phyloP scores from a whole-genome alignment of 2,797 vertebrate species.

The Merluccius polli region DNA sequence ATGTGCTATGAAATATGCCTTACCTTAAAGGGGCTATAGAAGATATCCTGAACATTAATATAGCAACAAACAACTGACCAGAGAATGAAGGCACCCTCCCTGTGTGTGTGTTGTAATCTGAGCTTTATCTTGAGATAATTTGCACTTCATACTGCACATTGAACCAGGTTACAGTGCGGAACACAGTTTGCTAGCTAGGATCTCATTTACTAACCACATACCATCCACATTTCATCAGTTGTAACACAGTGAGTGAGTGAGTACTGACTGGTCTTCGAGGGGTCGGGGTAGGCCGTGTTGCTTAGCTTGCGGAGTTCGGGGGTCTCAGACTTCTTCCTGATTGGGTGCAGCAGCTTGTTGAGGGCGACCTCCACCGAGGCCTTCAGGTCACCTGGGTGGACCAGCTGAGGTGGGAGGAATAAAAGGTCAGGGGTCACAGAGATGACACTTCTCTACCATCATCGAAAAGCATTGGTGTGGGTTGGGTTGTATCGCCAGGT shows the following conservation, averaged over 20 bases:
- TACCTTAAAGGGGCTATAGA: too few species aligned
- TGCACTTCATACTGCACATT: too few species aligned
- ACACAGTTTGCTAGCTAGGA: too few species aligned
- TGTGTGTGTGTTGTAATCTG: too few species aligned
- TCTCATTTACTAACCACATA: background rate
- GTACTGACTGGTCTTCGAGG: constrained; percentile 83
- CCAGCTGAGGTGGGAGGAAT: constrained; percentile 59
- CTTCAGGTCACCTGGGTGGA: constrained; percentile 96
- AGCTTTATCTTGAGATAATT: too few species aligned
- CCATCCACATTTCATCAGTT: background rate
- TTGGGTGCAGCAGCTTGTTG: constrained; percentile 90
- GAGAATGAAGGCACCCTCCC: too few species aligned
- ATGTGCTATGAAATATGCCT: too few species aligned
- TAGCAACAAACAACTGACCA: too few species aligned
- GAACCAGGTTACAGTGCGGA: too few species aligned
- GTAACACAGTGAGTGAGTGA: background rate
- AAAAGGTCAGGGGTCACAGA: background rate
- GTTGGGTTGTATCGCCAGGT: too few species aligned
- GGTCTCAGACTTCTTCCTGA: constrained; percentile 89
- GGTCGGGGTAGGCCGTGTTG: constrained; percentile 79
- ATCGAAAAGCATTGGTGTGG: background rate
- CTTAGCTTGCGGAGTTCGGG: constrained; percentile 85
- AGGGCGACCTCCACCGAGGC: constrained; percentile 87
- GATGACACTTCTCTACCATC: background rate
- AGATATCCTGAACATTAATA: too few species aligned